Conservation (phyloP, 2,113 vertebrate species). For the Pangasianodon hypophthalmus region DNA sequence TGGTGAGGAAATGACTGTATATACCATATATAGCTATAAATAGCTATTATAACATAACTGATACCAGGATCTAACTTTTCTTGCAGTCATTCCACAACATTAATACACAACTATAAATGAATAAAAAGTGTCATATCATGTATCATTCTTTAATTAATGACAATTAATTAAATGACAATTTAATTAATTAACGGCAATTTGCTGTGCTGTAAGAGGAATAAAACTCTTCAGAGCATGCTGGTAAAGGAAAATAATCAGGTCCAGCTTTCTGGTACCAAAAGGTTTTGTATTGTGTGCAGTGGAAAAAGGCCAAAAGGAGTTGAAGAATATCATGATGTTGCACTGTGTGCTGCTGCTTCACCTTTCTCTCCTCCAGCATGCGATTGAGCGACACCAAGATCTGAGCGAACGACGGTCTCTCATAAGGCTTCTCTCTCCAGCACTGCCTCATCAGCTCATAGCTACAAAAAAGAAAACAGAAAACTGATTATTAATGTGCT, state of each 20-base stretch:
- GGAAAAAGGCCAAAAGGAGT: neutral
- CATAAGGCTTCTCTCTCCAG: constrained; percentile 87
- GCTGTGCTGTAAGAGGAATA: neutral
- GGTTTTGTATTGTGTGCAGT: too few relatives aligned
- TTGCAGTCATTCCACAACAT: too few relatives aligned
- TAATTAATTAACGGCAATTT: neutral
- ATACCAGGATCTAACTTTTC: neutral
- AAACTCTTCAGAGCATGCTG: neutral
- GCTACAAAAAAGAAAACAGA: constrained; percentile 61
- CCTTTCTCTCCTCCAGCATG: constrained; percentile 89
- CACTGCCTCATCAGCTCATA: constrained; percentile 88
- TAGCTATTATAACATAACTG: neutral
- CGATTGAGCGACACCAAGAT: constrained; percentile 84
- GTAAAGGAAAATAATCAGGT: neutral
- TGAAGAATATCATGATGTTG: neutral
- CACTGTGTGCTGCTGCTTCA: constrained; percentile 46
- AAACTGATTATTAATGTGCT: neutral
- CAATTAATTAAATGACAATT: too few relatives aligned
- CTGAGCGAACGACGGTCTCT: constrained; percentile 86
- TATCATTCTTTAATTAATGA: too few relatives aligned
- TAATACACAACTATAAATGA: too few relatives aligned
- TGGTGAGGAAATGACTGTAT: too few relatives aligned
- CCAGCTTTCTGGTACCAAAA: neutral
- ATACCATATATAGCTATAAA: too few relatives aligned
- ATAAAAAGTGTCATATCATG: too few relatives aligned